Percentiles rank a stretch among this genome's conserved stretches.
phyloP scores from a whole-genome alignment of 1,140 invertebrate species.

The Riptortus pedestris region DNA sequence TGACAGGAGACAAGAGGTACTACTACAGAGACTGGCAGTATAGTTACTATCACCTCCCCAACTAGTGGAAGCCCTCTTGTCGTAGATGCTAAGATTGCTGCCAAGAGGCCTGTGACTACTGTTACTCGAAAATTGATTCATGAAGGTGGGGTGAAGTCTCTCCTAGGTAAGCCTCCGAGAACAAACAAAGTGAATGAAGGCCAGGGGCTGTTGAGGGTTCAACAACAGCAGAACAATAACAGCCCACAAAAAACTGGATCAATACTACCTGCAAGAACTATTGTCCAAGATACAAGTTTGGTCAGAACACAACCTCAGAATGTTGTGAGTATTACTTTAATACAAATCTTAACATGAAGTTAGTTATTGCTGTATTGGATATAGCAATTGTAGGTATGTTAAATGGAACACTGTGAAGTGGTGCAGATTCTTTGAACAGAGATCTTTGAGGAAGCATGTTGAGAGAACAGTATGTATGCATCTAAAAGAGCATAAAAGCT shows the following conservation, averaged over 20 bases:
- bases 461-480: no score
- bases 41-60: not conserved
- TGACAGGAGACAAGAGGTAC: not conserved
- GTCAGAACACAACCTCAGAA: not conserved
- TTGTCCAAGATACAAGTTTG: slow-evolving; percentile 8
- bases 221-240: not conserved
- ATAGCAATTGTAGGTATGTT: no score
- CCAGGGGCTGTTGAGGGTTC: not conserved
- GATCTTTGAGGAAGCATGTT: no score
- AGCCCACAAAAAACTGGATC: slow-evolving; percentile 1
- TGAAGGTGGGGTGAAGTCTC: slow-evolving; percentile 15
- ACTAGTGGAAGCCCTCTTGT: slow-evolving; percentile 4
- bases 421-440: no score
- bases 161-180: slow-evolving; percentile 15
- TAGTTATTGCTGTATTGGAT: no score
- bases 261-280: slow-evolving; percentile 8
- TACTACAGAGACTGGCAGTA: not conserved
- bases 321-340: slow-evolving; percentile 1
- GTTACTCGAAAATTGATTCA: slow-evolving; percentile 1
- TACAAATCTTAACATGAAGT: no score
- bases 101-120: not conserved
- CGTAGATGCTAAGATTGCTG: not conserved
- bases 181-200: not conserved
- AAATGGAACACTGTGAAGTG: no score
- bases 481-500: no score